phyloP scores from a whole-genome alignment of 1,140 invertebrate species.

The Drosophila baimaii region DNA sequence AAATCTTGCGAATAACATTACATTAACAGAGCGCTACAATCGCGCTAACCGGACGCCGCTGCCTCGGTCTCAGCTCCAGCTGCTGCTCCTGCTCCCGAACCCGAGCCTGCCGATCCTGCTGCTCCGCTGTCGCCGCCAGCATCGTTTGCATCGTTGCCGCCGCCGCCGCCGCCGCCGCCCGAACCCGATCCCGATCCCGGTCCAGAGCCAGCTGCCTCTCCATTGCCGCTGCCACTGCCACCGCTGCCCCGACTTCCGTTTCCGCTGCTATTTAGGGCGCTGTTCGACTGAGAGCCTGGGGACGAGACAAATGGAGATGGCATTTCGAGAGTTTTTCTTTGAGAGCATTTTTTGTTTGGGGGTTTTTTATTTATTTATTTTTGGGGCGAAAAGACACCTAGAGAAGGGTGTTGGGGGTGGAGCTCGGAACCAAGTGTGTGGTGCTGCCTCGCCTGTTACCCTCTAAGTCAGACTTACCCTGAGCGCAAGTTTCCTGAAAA shows the following conservation, averaged over 20 bases:
- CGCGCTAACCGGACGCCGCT: conserved; percentile 61
- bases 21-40: conserved; percentile 53
- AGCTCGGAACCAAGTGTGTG: not conserved
- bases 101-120: conserved; percentile 12
- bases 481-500: not conserved
- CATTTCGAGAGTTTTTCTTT: not conserved
- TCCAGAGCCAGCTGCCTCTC: conserved; percentile 23
- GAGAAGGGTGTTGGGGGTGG: not conserved
- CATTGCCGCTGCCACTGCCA: conserved; percentile 33
- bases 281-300: conserved; percentile 74
- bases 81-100: conserved; percentile 20
- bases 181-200: conserved; percentile 7
- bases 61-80: conserved; percentile 49
- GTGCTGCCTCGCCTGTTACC: too few relatives aligned
- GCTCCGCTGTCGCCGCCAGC: conserved; percentile 33
- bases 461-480: conserved; percentile 4
- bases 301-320: conserved; percentile 23
- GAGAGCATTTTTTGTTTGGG: too few relatives aligned
- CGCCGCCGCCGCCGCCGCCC: conserved; percentile 16
- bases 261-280: conserved; percentile 64
- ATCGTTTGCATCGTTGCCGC: conserved; percentile 15
- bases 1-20: conserved; percentile 68
- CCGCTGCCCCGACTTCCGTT: conserved; percentile 18
- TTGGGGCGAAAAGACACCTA: not conserved
- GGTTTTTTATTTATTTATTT: too few relatives aligned